These are phyloP conservation scores for Podocnemis expansa DNA, from an alignment of 2,113 vertebrate genomes.

Conservation along the genomic window DNA sequence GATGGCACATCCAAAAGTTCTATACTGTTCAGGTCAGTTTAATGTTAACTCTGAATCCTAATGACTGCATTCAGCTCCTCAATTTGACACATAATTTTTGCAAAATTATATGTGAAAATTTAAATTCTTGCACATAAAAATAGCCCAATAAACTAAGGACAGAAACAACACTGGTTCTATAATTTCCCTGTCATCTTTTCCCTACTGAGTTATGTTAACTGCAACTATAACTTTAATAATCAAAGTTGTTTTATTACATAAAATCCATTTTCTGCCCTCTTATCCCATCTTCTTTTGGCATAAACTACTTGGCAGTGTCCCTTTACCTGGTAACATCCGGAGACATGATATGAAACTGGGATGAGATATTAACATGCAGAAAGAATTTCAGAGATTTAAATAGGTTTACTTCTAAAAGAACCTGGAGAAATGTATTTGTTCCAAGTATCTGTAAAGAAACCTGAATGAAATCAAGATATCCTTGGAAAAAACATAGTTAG, in stretches of 20 bases:
- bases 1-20: not conserved
- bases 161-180: not conserved
- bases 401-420: slow-evolving; percentile 59
- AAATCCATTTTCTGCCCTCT: slow-evolving; percentile 44
- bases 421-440: slow-evolving; percentile 51
- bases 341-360: slow-evolving; percentile 61
- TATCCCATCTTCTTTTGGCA: slow-evolving; percentile 67
- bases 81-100: slow-evolving; percentile 21
- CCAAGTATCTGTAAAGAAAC: slow-evolving; percentile 39
- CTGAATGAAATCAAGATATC: slow-evolving; percentile 52
- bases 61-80: not conserved
- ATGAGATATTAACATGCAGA: slow-evolving; percentile 60
- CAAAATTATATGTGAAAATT: not conserved
- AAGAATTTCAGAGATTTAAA: slow-evolving; percentile 64
- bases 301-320: slow-evolving; percentile 60
- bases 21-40: not conserved
- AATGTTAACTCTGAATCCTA: not conserved
- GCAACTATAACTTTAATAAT: slow-evolving; percentile 19
- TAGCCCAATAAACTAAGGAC: slow-evolving; percentile 31
- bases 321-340: slow-evolving; percentile 58
- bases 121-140: not conserved
- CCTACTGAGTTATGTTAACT: slow-evolving; percentile 26
- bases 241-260: slow-evolving; percentile 55
- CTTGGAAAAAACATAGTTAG: slow-evolving; percentile 35
- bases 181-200: not conserved